Percentiles rank a stretch among this genome's conserved stretches.
phyloP scores from a whole-genome alignment of 2,888 invertebrate genomes.

The Yponomeuta sedellus region DNA sequence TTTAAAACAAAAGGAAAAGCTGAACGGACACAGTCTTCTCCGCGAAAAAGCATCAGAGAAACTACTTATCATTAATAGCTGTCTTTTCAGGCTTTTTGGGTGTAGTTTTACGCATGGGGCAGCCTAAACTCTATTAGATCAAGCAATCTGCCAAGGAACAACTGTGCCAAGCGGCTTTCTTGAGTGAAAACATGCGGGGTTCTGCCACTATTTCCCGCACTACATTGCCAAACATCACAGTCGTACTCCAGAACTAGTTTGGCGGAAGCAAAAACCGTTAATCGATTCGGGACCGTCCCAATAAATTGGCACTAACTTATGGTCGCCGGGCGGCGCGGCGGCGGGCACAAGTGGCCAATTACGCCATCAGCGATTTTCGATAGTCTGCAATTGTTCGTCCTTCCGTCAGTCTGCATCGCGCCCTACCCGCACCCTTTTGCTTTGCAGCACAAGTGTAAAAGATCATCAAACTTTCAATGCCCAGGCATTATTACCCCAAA shows the following conservation, averaged over 20 bases:
- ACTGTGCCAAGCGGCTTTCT: too few relatives aligned
- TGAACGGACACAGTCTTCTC: too few relatives aligned
- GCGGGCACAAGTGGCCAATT: slow-evolving; percentile 26
- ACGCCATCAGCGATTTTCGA: slow-evolving; percentile 36
- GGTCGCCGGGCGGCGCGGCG: background rate
- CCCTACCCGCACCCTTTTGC: background rate
- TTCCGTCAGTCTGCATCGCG: slow-evolving; percentile 19
- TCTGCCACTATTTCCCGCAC: too few relatives aligned
- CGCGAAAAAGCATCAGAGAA: too few relatives aligned
- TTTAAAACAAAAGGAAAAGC: too few relatives aligned
- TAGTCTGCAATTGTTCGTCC: slow-evolving; percentile 28
- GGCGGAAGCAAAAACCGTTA: background rate
- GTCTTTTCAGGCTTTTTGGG: too few relatives aligned
- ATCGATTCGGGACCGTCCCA: slow-evolving; percentile 13
- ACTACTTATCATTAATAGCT: too few relatives aligned
- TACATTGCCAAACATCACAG: background rate
- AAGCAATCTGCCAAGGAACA: too few relatives aligned
- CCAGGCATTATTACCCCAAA: background rate
- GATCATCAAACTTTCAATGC: too few relatives aligned
- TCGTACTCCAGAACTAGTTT: background rate
- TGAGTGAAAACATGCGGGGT: too few relatives aligned
- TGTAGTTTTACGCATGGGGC: too few relatives aligned
- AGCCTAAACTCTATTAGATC: too few relatives aligned
- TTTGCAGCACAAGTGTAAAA: background rate
- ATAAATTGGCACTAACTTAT: slow-evolving; percentile 15